These are phyloP conservation scores for Cebidichthys violaceus DNA, from an alignment of 2,113 vertebrate genomes.

Conservation along the genomic window DNA sequence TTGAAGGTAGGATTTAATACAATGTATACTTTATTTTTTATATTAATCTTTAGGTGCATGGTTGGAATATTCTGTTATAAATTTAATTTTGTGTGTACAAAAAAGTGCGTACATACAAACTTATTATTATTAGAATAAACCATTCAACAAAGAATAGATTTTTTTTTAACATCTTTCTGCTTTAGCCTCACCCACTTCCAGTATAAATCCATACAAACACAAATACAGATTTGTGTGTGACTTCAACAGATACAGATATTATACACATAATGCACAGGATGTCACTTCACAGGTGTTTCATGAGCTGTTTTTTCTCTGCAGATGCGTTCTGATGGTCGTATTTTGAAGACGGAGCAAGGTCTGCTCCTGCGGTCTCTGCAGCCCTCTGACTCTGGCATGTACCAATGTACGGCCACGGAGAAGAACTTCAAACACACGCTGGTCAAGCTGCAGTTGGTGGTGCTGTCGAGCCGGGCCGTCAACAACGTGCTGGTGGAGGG, in stretches of 20 bases:
- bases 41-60: too few relatives aligned
- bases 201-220: not conserved
- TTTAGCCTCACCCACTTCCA: not conserved
- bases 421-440: slow-evolving; percentile 98
- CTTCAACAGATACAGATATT: not conserved
- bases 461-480: slow-evolving; percentile 90
- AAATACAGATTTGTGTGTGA: not conserved
- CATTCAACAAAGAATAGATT: not conserved
- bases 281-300: not conserved
- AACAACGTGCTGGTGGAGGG: slow-evolving; percentile 90
- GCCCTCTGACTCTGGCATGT: slow-evolving; percentile 90
- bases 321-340: slow-evolving; percentile 92
- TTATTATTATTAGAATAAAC: not conserved
- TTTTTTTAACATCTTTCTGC: too few relatives aligned
- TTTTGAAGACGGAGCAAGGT: slow-evolving; percentile 94
- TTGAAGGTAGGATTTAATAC: too few relatives aligned
- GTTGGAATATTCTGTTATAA: too few relatives aligned
- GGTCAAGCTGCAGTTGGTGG: slow-evolving; percentile 92
- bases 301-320: slow-evolving; percentile 57
- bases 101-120: too few relatives aligned
- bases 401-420: slow-evolving; percentile 95
- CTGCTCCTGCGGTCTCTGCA: slow-evolving; percentile 92
- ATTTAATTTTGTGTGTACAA: too few relatives aligned
- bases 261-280: not conserved
- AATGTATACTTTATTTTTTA: too few relatives aligned